Conservation (phyloP, 1,140 invertebrate genomes). For the Camponotus vicinus region DNA sequence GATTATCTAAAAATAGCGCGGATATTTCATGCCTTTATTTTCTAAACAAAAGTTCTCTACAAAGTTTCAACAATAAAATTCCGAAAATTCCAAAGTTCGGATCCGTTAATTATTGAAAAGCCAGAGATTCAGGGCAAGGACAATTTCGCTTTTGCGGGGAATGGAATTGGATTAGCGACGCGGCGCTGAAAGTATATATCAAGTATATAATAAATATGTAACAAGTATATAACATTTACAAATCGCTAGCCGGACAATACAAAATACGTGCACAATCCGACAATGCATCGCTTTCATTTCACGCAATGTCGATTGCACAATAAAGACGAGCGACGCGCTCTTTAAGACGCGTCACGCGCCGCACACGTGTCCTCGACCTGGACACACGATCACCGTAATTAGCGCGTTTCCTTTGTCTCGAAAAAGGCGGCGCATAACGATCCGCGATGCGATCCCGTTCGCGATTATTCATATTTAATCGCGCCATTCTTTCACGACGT, state of each 20-base stretch:
- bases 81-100: too few relatives aligned
- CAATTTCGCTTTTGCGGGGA: background rate
- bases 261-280: background rate
- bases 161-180: constrained; percentile 10
- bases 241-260: background rate
- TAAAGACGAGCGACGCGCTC: background rate
- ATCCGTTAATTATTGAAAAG: background rate
- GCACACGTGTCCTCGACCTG: constrained; percentile 54
- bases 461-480: constrained; percentile 32
- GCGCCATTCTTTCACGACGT: background rate
- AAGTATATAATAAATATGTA: background rate
- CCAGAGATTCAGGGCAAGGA: background rate
- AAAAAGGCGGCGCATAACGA: background rate
- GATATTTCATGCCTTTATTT: too few relatives aligned
- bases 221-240: background rate
- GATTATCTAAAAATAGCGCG: too few relatives aligned
- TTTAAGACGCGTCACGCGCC: constrained; percentile 18
- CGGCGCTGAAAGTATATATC: background rate
- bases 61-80: too few relatives aligned
- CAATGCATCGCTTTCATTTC: background rate
- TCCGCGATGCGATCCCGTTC: background rate
- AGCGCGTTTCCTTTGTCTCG: constrained; percentile 35
- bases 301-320: constrained; percentile 5
- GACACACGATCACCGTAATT: constrained; percentile 53
- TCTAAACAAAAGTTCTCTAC: too few relatives aligned